A percentile compares a stretch with the other conserved stretches of the same genome.
These are phyloP conservation scores for Coryphaenoides rupestris DNA, from an alignment of 2,113 vertebrate genomes.

Conservation along the genomic window DNA sequence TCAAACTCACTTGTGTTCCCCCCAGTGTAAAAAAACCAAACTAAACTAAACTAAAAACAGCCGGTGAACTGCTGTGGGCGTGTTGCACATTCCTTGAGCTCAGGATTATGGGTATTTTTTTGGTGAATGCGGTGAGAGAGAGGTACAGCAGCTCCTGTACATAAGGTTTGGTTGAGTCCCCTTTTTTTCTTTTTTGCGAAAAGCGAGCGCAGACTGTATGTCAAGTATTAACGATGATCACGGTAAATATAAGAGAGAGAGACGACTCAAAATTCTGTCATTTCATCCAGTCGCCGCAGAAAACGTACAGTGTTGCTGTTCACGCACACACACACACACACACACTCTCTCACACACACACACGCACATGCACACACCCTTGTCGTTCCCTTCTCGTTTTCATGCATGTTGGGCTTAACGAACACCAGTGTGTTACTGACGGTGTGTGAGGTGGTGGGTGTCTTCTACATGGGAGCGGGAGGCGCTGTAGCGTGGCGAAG, in stretches of 20 bases:
- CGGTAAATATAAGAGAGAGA: no score
- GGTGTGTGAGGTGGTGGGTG: conserved; percentile 52
- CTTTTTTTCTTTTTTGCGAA: no score
- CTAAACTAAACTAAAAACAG: conserved; percentile 19
- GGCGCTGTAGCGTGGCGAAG: no score
- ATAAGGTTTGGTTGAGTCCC: conserved; percentile 21
- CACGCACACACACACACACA: no score
- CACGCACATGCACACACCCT: no score
- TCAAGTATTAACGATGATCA: no score
- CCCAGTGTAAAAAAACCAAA: no score
- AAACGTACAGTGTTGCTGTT: conserved; percentile 16
- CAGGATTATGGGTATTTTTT: conserved; percentile 64
- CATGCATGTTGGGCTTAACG: conserved; percentile 48
- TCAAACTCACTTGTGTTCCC: conserved; percentile 53
- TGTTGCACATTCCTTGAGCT: conserved; percentile 75
- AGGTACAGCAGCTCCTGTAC: conserved; percentile 29
- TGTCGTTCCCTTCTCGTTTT: conserved; percentile 12
- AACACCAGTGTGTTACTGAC: conserved; percentile 31
- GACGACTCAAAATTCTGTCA: conserved; percentile 17
- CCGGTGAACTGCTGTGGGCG: conserved; percentile 46
- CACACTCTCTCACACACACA: no score
- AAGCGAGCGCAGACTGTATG: conserved; percentile 24
- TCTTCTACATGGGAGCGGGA: background rate
- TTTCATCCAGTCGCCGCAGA: conserved; percentile 22
- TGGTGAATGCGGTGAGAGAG: conserved; percentile 39